A percentile compares a stretch with the other conserved stretches of the same genome.
These are phyloP conservation scores for Ariolimax columbianus DNA, from an alignment of 2,888 invertebrate species.

Conservation along the genomic window DNA sequence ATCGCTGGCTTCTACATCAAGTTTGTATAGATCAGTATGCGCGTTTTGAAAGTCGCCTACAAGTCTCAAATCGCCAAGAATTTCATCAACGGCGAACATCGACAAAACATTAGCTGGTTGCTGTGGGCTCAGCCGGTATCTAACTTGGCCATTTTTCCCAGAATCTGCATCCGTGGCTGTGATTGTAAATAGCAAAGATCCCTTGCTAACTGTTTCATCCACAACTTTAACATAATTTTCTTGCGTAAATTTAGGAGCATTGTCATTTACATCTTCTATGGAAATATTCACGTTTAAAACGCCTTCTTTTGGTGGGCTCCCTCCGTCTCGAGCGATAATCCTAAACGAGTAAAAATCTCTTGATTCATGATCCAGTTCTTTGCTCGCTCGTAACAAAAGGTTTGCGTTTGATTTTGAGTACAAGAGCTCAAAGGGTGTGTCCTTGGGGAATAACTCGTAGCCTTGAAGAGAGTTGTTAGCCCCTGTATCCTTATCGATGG, in stretches of 20 bases:
- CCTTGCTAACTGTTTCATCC: slow-evolving; percentile 65
- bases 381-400: slow-evolving; percentile 64
- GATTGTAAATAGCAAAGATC: slow-evolving; percentile 80
- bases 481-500: slow-evolving; percentile 66
- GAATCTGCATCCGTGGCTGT: slow-evolving; percentile 91
- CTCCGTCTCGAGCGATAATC: slow-evolving; percentile 69
- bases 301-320: slow-evolving; percentile 62
- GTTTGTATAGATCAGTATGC: slow-evolving; percentile 61
- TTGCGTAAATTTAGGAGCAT: slow-evolving; percentile 65
- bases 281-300: slow-evolving; percentile 62
- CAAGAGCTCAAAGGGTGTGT: slow-evolving; percentile 63
- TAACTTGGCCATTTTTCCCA: slow-evolving; percentile 85
- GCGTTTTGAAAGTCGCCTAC: slow-evolving; percentile 64
- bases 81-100: slow-evolving; percentile 63
- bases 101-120: slow-evolving; percentile 60
- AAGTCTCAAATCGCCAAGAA: slow-evolving; percentile 67
- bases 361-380: slow-evolving; percentile 66
- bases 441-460: slow-evolving; percentile 63
- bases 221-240: slow-evolving; percentile 64
- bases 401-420: slow-evolving; percentile 64
- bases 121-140: slow-evolving; percentile 77
- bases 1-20: slow-evolving; percentile 70
- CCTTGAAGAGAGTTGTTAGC: slow-evolving; percentile 63
- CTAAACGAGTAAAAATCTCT: slow-evolving; percentile 63
- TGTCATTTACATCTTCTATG: slow-evolving; percentile 70